Evolutionary conservation across 2,888 invertebrate genomes (phyloP).

Genomic region (Lithophane socia): DNA sequence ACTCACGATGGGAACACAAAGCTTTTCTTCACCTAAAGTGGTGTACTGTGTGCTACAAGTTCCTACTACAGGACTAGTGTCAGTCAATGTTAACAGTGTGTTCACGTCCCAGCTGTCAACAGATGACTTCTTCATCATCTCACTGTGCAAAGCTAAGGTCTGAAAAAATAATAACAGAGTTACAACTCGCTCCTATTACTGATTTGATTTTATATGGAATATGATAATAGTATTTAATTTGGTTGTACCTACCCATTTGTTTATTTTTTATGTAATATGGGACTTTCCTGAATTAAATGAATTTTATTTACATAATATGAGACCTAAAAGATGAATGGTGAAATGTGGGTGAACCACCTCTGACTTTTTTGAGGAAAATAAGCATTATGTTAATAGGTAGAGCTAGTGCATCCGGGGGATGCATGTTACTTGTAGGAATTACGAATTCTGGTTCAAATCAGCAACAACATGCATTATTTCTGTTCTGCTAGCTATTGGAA

Average conservation of each 20-base stretch:
- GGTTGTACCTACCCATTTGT: neutral
- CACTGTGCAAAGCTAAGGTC: conserved; percentile 87
- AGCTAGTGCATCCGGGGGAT: too few relatives aligned
- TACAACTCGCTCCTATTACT: neutral
- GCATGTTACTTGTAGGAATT: neutral
- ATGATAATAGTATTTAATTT: neutral
- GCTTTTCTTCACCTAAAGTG: conserved; percentile 82
- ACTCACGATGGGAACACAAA: conserved; percentile 85
- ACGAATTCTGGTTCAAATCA: too few relatives aligned
- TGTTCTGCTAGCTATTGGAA: neutral
- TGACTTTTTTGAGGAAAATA: neutral
- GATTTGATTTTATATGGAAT: neutral
- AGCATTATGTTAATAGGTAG: neutral
- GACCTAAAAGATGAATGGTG: neutral
- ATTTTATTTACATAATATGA: too few relatives aligned
- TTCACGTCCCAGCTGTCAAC: conserved; percentile 87
- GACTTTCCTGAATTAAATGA: too few relatives aligned
- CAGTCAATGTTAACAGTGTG: conserved; percentile 79
- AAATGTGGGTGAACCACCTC: neutral
- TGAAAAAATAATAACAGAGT: conserved; percentile 68
- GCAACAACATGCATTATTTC: too few relatives aligned
- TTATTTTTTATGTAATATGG: neutral
- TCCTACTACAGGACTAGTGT: conserved; percentile 85
- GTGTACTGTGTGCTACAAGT: conserved; percentile 78
- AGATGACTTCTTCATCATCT: conserved; percentile 85